Conservation (phyloP, 2,888 invertebrate genomes). For the Nomada ruficornis region DNA sequence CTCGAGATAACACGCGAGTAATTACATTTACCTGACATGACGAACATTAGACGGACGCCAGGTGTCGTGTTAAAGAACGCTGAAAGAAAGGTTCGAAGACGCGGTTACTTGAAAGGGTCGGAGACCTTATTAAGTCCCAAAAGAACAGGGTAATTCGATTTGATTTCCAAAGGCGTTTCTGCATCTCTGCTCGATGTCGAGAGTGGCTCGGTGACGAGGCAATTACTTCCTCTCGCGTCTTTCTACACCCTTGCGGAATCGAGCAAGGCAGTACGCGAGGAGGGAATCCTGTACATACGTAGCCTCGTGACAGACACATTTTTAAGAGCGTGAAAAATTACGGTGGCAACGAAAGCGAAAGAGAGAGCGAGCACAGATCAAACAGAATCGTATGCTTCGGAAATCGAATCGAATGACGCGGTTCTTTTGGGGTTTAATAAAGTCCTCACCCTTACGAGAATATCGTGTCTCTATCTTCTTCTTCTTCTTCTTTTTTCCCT, state of each 20-base stretch:
- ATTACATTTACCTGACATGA: conserved; percentile 19
- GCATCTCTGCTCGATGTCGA: conserved; percentile 36
- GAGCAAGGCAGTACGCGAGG: background rate
- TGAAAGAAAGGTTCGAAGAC: conserved; percentile 19
- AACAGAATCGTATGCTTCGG: conserved; percentile 54
- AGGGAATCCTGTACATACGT: conserved; percentile 1
- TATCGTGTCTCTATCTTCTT: conserved; percentile 24
- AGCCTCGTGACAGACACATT: conserved; percentile 7
- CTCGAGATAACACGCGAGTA: conserved; percentile 10
- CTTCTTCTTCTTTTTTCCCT: background rate
- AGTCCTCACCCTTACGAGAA: conserved; percentile 65
- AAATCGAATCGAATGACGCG: conserved; percentile 71
- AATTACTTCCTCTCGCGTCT: conserved; percentile 38
- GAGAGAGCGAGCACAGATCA: conserved; percentile 40
- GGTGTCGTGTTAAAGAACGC: conserved; percentile 1
- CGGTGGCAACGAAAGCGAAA: conserved; percentile 24
- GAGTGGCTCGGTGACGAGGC: conserved; percentile 22
- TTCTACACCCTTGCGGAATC: background rate
- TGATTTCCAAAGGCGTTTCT: conserved; percentile 57
- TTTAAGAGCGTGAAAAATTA: conserved; percentile 40
- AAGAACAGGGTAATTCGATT: conserved; percentile 66
- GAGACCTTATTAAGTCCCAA: conserved; percentile 66
- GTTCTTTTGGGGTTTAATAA: conserved; percentile 70
- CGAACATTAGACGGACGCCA: background rate
- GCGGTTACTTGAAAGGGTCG: conserved; percentile 53